A percentile compares a stretch with the other conserved stretches of the same genome.
phyloP scores from a whole-genome alignment of 2,797 vertebrate species.

The Propithecus deckenii region DNA sequence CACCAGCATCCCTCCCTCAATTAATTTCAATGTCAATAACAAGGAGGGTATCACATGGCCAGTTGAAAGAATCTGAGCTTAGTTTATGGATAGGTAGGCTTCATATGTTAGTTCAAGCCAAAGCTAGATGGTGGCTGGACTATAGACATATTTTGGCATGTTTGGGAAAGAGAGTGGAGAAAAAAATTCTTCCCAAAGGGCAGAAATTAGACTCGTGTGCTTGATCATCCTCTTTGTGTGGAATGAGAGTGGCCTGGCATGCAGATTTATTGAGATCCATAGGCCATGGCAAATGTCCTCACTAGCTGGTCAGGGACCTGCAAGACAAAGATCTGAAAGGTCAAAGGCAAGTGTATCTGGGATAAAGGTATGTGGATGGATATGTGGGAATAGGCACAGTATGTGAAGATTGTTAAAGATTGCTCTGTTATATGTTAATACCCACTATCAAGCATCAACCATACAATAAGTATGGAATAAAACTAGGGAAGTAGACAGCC shows the following conservation, averaged over 20 bases:
- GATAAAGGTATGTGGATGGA: background rate
- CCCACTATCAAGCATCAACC: background rate
- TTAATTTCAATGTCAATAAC: background rate
- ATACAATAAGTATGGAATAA: background rate
- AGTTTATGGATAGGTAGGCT: background rate
- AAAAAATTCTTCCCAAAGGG: background rate
- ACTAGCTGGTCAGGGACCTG: background rate
- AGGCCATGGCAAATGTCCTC: background rate
- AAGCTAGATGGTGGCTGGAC: background rate
- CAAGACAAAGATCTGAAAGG: background rate
- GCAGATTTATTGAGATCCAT: background rate
- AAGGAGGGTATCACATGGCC: background rate
- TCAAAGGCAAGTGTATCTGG: background rate
- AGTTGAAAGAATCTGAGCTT: background rate
- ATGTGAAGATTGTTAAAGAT: background rate
- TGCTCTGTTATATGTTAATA: background rate
- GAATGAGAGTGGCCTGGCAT: background rate
- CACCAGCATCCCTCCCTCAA: background rate
- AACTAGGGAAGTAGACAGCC: background rate
- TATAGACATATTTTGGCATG: background rate
- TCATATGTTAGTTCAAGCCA: background rate
- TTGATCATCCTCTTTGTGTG: background rate
- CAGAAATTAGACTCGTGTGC: background rate
- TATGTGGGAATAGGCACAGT: background rate
- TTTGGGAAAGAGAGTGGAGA: background rate